A percentile compares a stretch with the other conserved stretches of the same genome.
phyloP scores from a whole-genome alignment of 2,888 invertebrate genomes.

The Chrysolina haemoptera region DNA sequence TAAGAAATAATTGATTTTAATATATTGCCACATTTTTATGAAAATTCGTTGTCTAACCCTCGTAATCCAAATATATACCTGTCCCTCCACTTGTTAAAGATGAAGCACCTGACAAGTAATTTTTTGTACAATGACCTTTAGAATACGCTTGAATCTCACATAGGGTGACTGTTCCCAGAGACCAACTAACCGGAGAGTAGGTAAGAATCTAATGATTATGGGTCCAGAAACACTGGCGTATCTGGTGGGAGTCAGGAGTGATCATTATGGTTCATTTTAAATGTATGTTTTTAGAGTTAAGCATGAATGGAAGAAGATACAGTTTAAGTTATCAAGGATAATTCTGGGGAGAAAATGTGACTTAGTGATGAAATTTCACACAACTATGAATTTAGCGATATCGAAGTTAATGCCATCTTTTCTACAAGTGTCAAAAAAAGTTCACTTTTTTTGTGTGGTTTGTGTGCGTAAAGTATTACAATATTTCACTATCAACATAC shows the following conservation, averaged over 20 bases:
- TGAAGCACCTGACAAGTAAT: conserved; percentile 58
- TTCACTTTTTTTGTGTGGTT: too few species aligned
- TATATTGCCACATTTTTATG: neutral
- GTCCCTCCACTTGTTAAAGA: conserved; percentile 46
- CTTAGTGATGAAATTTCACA: too few species aligned
- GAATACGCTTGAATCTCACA: conserved; percentile 55
- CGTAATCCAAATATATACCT: conserved; percentile 33
- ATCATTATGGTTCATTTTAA: neutral
- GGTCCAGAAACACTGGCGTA: conserved; percentile 8
- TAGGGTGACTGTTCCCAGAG: conserved; percentile 18
- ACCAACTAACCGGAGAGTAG: conserved; percentile 13
- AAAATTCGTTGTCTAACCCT: conserved; percentile 1
- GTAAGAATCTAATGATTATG: conserved; percentile 7
- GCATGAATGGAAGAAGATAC: neutral
- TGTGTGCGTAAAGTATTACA: too few species aligned
- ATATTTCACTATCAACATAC: too few species aligned
- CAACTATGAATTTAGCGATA: too few species aligned
- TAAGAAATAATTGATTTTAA: neutral
- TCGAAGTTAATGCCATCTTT: too few species aligned
- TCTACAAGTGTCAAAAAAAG: too few species aligned
- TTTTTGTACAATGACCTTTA: conserved; percentile 62
- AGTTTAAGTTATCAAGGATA: too few species aligned
- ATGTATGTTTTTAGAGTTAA: too few species aligned
- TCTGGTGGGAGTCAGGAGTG: neutral
- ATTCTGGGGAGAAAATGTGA: too few species aligned